These are phyloP conservation scores for Podarcis lilfordi DNA, from an alignment of 2,797 vertebrate genomes.

Conservation along the genomic window DNA sequence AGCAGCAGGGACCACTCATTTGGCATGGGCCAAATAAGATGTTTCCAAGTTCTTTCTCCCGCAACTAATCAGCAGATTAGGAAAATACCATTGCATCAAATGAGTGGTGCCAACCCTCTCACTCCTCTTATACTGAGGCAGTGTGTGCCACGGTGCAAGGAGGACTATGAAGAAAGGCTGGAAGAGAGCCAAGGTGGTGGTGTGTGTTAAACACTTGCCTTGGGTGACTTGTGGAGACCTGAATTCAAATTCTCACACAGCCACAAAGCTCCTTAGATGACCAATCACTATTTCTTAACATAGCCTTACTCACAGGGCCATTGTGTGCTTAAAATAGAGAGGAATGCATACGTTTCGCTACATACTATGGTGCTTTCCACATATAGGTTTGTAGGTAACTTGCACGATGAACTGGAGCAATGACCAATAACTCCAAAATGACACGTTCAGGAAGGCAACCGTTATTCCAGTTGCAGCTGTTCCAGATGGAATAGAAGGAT, in stretches of 20 bases:
- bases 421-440: background rate
- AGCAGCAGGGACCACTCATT: background rate
- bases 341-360: too few relatives aligned
- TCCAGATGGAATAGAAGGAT: background rate
- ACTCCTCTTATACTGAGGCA: background rate
- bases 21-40: too few relatives aligned
- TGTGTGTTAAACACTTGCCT: background rate
- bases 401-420: background rate
- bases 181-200: background rate
- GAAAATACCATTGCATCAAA: background rate
- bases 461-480: background rate
- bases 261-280: background rate
- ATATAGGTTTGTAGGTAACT: background rate
- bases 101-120: background rate
- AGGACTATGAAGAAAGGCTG: background rate
- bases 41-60: background rate
- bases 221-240: background rate
- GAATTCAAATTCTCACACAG: background rate
- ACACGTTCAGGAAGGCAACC: background rate
- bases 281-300: background rate
- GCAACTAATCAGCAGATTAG: background rate
- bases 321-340: background rate
- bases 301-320: background rate
- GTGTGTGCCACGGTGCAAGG: background rate
- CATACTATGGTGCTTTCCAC: too few relatives aligned